Evolutionary conservation across 1,140 invertebrate genomes (phyloP).

Genomic region (Ceratosolen fusciceps): DNA sequence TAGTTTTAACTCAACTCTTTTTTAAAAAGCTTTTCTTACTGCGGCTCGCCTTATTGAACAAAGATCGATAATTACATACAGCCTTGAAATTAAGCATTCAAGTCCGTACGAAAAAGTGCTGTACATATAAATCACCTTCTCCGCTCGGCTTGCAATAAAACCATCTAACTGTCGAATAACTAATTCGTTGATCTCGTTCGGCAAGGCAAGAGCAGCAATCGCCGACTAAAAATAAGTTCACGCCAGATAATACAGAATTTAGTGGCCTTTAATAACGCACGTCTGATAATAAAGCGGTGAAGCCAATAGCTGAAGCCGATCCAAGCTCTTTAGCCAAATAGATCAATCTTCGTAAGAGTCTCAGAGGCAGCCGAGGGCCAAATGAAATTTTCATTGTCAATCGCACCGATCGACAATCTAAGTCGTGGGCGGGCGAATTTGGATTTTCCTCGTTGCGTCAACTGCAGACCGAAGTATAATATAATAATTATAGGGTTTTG

Average conservation of each 20-base stretch:
- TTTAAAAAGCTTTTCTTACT: neutral
- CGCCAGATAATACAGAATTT: neutral
- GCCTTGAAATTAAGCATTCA: neutral
- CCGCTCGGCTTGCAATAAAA: neutral
- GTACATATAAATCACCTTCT: neutral
- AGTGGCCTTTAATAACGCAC: neutral
- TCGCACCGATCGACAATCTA: too few relatives aligned
- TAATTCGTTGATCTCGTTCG: neutral
- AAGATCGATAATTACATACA: neutral
- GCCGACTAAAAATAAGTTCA: neutral
- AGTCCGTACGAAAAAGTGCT: neutral
- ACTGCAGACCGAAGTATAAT: too few relatives aligned
- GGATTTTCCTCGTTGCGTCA: too few relatives aligned
- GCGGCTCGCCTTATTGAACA: neutral
- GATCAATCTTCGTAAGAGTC: neutral
- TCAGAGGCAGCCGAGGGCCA: neutral
- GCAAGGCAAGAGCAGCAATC: neutral
- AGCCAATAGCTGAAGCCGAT: slow-evolving; percentile 21
- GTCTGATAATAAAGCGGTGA: neutral
- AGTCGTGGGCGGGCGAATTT: too few relatives aligned
- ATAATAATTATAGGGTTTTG: too few relatives aligned
- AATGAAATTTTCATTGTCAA: too few relatives aligned
- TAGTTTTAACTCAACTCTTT: too few relatives aligned
- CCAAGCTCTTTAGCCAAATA: slow-evolving; percentile 21
- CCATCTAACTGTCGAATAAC: neutral